Evolutionary conservation across 2,797 vertebrate species (phyloP).

Genomic region (Microctenopoma steveboyesi): DNA sequence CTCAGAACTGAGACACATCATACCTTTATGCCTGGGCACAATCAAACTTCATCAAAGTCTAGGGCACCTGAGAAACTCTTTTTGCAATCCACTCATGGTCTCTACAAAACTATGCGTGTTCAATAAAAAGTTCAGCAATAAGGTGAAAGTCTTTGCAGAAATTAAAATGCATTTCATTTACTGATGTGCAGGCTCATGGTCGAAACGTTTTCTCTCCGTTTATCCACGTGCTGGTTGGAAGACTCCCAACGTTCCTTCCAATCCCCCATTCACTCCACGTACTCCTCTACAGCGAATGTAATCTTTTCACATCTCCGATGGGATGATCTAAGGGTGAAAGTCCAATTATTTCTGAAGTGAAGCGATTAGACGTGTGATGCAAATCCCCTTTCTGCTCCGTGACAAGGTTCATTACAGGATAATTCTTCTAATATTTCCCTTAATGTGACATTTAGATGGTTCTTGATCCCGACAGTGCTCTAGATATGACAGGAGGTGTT

Average conservation of each 20-base stretch:
- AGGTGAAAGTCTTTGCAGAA: neutral
- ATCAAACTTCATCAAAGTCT: conserved; percentile 30
- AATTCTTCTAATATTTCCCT: conserved; percentile 48
- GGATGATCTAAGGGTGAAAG: conserved; percentile 62
- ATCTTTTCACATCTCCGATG: conserved; percentile 59
- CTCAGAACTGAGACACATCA: conserved; percentile 34
- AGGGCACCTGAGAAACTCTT: conserved; percentile 5
- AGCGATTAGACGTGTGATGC: conserved; percentile 61
- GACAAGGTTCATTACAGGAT: conserved; percentile 56
- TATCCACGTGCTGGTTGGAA: conserved; percentile 22
- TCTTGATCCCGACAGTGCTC: conserved; percentile 14
- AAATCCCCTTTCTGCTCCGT: conserved; percentile 56
- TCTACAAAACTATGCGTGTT: neutral
- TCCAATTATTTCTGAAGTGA: conserved; percentile 64
- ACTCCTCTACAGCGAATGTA: conserved; percentile 38
- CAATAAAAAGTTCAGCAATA: conserved; percentile 2
- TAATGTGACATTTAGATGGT: conserved; percentile 44
- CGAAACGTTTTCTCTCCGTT: conserved; percentile 34
- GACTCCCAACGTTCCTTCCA: conserved; percentile 21
- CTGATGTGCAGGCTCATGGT: neutral
- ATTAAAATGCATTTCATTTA: neutral
- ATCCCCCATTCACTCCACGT: conserved; percentile 41
- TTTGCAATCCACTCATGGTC: neutral
- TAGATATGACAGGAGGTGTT: conserved; percentile 14
- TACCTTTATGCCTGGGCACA: conserved; percentile 13